These are phyloP conservation scores for Actinia equina DNA, from an alignment of 64 coral and sea anemone genomes.

Conservation along the genomic window DNA sequence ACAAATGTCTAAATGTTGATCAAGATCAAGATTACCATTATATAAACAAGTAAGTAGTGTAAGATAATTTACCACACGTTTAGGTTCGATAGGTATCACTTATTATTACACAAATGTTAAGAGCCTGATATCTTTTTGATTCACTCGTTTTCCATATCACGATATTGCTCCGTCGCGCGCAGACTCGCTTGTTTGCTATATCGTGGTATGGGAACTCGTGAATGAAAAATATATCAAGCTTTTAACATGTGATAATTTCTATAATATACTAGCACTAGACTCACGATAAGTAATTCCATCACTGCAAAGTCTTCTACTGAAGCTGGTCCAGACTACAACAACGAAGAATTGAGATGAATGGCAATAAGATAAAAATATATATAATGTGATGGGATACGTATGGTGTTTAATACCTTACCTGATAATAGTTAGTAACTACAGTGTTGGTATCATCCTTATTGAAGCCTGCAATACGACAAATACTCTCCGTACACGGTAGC, in stretches of 20 bases:
- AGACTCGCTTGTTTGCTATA: no score
- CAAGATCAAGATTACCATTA: no score
- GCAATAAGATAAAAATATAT: neutral
- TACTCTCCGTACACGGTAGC: slow-evolving; percentile 50
- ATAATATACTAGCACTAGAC: neutral
- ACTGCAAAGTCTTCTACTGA: slow-evolving; percentile 53
- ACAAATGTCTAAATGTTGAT: neutral
- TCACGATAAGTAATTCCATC: slow-evolving; percentile 72
- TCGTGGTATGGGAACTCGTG: no score
- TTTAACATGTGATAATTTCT: no score
- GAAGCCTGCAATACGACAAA: slow-evolving; percentile 66
- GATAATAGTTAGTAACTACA: slow-evolving; percentile 80
- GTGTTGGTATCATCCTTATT: slow-evolving; percentile 83
- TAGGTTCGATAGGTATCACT: no score
- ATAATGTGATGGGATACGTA: neutral
- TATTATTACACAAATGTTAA: no score
- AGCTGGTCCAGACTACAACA: slow-evolving; percentile 59
- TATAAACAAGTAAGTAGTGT: no score
- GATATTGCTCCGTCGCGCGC: no score
- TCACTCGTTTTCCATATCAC: no score
- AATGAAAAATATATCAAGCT: neutral
- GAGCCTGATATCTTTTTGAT: no score
- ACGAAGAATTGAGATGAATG: neutral
- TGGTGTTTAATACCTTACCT: slow-evolving; percentile 27
- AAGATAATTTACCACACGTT: no score